These are phyloP conservation scores for Hylaea fasciaria DNA, from an alignment of 2,888 invertebrate genomes.

Conservation along the genomic window DNA sequence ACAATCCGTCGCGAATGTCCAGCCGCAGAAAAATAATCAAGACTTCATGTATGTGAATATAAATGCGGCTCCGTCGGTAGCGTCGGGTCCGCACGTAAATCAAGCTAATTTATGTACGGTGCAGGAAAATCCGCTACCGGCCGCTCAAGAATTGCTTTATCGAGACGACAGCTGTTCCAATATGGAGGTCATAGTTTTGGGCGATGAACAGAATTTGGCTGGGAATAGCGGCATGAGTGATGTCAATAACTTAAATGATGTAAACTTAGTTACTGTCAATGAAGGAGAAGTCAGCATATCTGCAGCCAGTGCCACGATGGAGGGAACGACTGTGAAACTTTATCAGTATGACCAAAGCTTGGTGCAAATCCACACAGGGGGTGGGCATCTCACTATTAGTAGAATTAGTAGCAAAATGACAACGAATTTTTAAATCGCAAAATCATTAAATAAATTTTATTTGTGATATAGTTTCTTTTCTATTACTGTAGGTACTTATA, in stretches of 20 bases:
- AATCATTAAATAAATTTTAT: not conserved
- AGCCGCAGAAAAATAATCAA: slow-evolving; percentile 23
- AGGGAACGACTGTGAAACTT: slow-evolving; percentile 58
- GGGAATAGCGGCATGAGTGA: slow-evolving; percentile 46
- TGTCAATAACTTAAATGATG: slow-evolving; percentile 49
- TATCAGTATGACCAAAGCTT: slow-evolving; percentile 72
- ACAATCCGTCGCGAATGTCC: not conserved
- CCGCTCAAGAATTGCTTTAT: slow-evolving; percentile 56
- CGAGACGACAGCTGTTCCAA: slow-evolving; percentile 58
- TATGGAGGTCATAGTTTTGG: slow-evolving; percentile 60
- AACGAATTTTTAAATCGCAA: slow-evolving; percentile 58
- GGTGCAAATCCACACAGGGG: slow-evolving; percentile 65
- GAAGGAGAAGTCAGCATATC: slow-evolving; percentile 61
- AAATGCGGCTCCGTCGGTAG: not conserved
- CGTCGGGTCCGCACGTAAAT: slow-evolving; percentile 17
- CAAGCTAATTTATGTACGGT: slow-evolving; percentile 39
- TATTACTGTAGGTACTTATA: not conserved
- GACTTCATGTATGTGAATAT: slow-evolving; percentile 5
- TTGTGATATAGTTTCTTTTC: not conserved
- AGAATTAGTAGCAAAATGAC: slow-evolving; percentile 74
- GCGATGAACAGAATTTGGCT: slow-evolving; percentile 51
- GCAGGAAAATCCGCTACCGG: slow-evolving; percentile 50
- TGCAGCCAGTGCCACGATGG: slow-evolving; percentile 48
- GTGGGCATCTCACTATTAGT: slow-evolving; percentile 66
- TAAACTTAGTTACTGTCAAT: slow-evolving; percentile 65